Evolutionary conservation across 2,797 vertebrate species (phyloP).

Genomic region (Leptoclinus maculatus): DNA sequence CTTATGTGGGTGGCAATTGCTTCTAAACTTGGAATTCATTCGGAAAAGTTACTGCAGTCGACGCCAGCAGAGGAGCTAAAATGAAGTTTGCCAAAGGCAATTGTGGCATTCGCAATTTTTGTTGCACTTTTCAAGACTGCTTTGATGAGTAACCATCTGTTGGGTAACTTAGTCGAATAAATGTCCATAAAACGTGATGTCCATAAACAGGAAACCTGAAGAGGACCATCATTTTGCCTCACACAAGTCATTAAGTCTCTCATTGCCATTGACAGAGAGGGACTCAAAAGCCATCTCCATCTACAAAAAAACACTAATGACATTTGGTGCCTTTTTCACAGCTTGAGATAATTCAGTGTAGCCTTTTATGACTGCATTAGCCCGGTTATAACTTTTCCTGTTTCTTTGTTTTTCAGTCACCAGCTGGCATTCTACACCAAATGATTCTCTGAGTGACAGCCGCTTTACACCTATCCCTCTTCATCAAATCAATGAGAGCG

Average conservation of each 20-base stretch:
- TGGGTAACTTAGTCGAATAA: constrained; percentile 65
- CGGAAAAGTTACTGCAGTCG: constrained; percentile 25
- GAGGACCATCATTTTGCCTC: constrained; percentile 50
- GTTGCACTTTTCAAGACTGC: constrained; percentile 53
- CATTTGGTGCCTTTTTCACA: constrained; percentile 66
- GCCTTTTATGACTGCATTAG: constrained; percentile 50
- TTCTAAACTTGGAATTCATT: constrained; percentile 46
- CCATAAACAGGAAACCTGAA: constrained; percentile 71
- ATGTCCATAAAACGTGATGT: constrained; percentile 63
- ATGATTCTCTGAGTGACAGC: constrained; percentile 52
- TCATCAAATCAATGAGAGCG: constrained; percentile 49
- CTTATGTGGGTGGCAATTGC: constrained; percentile 31
- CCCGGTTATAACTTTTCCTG: constrained; percentile 10
- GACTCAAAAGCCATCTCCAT: constrained; percentile 56
- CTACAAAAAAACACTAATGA: constrained; percentile 59
- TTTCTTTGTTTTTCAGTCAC: constrained; percentile 49
- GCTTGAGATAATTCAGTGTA: constrained; percentile 61
- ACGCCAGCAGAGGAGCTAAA: constrained; percentile 31
- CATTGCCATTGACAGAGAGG: constrained; percentile 43
- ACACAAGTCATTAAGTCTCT: constrained; percentile 73
- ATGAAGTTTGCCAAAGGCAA: constrained; percentile 50
- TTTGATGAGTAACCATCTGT: constrained; percentile 73
- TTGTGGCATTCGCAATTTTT: constrained; percentile 45
- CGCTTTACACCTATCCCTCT: constrained; percentile 52
- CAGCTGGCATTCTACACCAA: constrained; percentile 13